Evolutionary conservation across 2,888 invertebrate genomes (phyloP), one percentile per base, ranked within the genome.

Genomic region (Andrena flavipes): DNA sequence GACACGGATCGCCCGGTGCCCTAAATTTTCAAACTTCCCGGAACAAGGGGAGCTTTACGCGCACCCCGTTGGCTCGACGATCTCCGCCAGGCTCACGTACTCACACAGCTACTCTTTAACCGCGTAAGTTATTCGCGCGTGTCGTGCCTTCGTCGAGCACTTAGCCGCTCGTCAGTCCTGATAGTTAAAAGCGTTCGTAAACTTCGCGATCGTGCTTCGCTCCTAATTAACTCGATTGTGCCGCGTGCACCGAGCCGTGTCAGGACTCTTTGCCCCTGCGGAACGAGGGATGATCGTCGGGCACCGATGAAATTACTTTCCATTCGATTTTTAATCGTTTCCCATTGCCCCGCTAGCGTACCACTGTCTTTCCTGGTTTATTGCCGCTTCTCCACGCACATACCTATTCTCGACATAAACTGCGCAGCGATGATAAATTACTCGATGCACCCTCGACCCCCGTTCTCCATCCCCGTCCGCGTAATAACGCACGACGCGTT

Each of bases 341-440:
- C 13, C 10, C 0, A 3, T 49, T 1, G 30, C 8, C 16, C 3
- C 4, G 23, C 10, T 1, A 0, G 0, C 8, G 1, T 6, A 7
- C 42, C 20, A 64, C 26, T 13, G 1, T 29, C 26, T 13, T n/a
- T 3, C 20, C 8, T 16, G 2, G 33, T 56, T 26, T 2, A 29
- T 42, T 16, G 29, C 35, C 20, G 30, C 51, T 20, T 54, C 33
- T 0, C 51, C 7, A 56, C 1, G 42, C 26, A 8, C 1, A 29
- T 13, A 33, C n/a, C 7, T 48, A 8, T 30, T 13, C 16, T 26
- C 4, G n/a, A 64, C 59, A 65, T 16, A 51, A 65, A 62, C 62
- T 10, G 13, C 42, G 29, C 65, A 29, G 62, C 71, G 62, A 79
- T 63, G 70, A 77, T 65, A 70, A 70, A 77, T 77, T 70, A 77